Conservation (phyloP, 2,888 invertebrate species). For the Watsonalla cultraria region DNA sequence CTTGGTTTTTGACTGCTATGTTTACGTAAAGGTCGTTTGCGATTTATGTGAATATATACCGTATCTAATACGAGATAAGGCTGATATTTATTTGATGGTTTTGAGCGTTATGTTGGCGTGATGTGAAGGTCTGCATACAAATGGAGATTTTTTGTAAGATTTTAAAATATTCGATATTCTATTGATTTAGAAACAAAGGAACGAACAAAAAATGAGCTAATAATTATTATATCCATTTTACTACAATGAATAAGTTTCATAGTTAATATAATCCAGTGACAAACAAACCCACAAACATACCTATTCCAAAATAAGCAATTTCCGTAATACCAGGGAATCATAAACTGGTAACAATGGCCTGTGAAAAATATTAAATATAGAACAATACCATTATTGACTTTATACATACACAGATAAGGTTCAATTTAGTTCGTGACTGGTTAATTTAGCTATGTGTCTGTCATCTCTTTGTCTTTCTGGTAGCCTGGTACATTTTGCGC, state of each 20-base stretch:
- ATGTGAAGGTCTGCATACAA: constrained; percentile 31
- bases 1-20: constrained; percentile 20
- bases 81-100: constrained; percentile 11
- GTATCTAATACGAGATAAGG: constrained; percentile 12
- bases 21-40: constrained; percentile 22
- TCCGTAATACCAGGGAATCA: not conserved
- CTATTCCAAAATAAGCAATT: not conserved
- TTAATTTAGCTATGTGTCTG: not conserved
- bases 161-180: not conserved
- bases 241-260: too few relatives aligned
- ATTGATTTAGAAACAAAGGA: not conserved
- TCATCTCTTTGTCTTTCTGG: constrained; percentile 22
- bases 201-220: too few relatives aligned
- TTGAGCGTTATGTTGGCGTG: constrained; percentile 26
- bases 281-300: too few relatives aligned
- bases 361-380: not conserved
- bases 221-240: too few relatives aligned
- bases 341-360: not conserved
- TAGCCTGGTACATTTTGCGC: constrained; percentile 27
- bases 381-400: not conserved
- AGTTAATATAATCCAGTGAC: too few relatives aligned
- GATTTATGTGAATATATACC: constrained; percentile 19
- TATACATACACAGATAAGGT: not conserved
- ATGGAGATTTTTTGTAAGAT: constrained; percentile 15
- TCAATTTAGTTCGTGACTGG: not conserved